Evolutionary conservation across 2,888 invertebrate genomes (phyloP), one percentile per base, ranked within the genome.

Genomic region (Caenorhabditis panamensis): DNA sequence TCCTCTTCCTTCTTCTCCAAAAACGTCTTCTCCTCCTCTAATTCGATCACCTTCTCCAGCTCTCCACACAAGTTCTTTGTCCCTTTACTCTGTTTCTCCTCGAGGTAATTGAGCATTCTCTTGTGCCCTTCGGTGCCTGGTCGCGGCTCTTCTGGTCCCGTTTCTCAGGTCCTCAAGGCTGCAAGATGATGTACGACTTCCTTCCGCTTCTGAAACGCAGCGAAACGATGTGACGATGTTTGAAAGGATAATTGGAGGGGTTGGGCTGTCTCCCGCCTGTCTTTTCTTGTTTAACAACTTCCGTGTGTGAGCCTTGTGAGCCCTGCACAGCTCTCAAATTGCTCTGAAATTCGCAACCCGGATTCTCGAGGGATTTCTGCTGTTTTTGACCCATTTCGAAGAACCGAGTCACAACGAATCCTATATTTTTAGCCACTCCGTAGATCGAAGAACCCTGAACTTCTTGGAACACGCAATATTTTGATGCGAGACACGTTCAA

Each of bases 111-210:
- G 69, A 61, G 56, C 56, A 44, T 28, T 4, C 31, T 51, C 20
- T 22, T 49, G 64, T 54, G 28, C 51, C 37, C 5, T 47, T 53
- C 31, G 22, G 64, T 53, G 26, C 53, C 47, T 11, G 6, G 36
- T 5, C 36, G 5, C 36, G 36, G n/a, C n/a, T n/a, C n/a, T 31
- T 31, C 31, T 4, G 9, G 31, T 6, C 31, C 31, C 5, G 5
- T 31, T 41, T 41, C 41, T 41, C n/a, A n/a, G n/a, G 18, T 22
- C 28, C 49, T 36, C 56, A 63, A 63, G 72, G 72, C 61, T 72
- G 56, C 20, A 6, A 6, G 16, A 72, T 63, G 72, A 63, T 56
- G 63, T 47, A 72, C 63, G 72, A 72, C 71, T 71, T 71, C 71
- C 72, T 72, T 72, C 63, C 63, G 54, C 37, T 71, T 71, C 54